phyloP scores from a whole-genome alignment of 2,113 vertebrate genomes.

The Stegastes partitus region DNA sequence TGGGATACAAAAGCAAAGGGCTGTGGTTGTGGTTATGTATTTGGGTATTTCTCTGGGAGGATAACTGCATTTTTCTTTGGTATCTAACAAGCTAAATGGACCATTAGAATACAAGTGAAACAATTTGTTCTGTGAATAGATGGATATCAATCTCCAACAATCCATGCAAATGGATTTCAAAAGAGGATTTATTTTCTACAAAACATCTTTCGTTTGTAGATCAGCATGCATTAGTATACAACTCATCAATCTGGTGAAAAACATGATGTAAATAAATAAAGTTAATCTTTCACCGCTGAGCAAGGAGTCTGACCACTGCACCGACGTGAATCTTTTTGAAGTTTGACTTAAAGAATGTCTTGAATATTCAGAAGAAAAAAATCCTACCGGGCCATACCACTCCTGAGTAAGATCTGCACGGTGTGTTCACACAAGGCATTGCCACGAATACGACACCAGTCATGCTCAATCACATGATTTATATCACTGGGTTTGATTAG shows the following conservation, averaged over 20 bases:
- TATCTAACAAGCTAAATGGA: slow-evolving; percentile 12
- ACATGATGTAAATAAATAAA: too few species aligned
- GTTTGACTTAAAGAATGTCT: too few species aligned
- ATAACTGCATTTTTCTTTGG: background rate
- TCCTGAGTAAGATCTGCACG: too few species aligned
- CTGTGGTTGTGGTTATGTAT: background rate
- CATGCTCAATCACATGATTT: too few species aligned
- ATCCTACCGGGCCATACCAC: too few species aligned
- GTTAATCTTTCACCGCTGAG: background rate
- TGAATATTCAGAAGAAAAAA: too few species aligned
- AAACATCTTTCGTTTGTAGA: slow-evolving; percentile 2
- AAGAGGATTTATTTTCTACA: slow-evolving; percentile 5
- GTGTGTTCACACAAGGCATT: too few species aligned
- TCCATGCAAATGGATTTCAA: too few species aligned
- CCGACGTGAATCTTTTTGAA: too few species aligned
- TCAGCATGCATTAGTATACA: background rate
- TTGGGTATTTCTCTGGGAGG: slow-evolving; percentile 23
- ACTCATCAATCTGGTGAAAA: too few species aligned
- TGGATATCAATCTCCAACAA: background rate
- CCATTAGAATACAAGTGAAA: background rate
- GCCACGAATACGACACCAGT: too few species aligned
- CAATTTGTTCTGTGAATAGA: background rate
- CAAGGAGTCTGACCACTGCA: slow-evolving; percentile 1
- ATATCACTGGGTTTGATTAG: too few species aligned
- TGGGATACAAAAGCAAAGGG: slow-evolving; percentile 1